These are phyloP conservation scores for Pentalonia nigronervosa DNA, from an alignment of 1,140 invertebrate genomes.

Conservation along the genomic window DNA sequence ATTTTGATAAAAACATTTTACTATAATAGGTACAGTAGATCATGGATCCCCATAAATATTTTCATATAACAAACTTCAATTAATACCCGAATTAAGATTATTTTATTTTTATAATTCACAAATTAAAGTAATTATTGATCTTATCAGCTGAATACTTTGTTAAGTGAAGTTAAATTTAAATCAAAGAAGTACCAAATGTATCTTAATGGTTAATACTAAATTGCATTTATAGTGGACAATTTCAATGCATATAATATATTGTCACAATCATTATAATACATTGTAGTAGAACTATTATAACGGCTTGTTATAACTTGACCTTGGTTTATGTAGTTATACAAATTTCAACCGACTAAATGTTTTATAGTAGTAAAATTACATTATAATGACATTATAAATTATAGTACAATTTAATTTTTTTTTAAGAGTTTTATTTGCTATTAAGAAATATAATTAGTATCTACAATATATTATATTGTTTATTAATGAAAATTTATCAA, in stretches of 20 bases:
- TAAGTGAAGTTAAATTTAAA: slow-evolving; percentile 7
- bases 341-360: neutral
- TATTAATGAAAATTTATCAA: neutral
- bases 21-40: too few species aligned
- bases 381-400: neutral
- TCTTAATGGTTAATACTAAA: neutral
- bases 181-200: neutral
- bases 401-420: neutral
- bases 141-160: too few species aligned
- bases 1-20: too few species aligned
- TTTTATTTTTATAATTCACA: too few species aligned
- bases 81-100: too few species aligned
- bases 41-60: too few species aligned
- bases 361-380: neutral
- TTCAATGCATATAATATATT: neutral
- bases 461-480: neutral
- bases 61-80: too few species aligned
- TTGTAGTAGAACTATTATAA: slow-evolving; percentile 4
- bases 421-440: neutral
- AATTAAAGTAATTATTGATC: too few species aligned
- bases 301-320: neutral
- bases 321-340: neutral
- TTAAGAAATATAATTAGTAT: neutral
- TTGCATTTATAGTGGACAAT: neutral
- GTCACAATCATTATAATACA: neutral